phyloP scores from a whole-genome alignment of 2,113 vertebrate genomes.

The Cyrtonyx montezumae region DNA sequence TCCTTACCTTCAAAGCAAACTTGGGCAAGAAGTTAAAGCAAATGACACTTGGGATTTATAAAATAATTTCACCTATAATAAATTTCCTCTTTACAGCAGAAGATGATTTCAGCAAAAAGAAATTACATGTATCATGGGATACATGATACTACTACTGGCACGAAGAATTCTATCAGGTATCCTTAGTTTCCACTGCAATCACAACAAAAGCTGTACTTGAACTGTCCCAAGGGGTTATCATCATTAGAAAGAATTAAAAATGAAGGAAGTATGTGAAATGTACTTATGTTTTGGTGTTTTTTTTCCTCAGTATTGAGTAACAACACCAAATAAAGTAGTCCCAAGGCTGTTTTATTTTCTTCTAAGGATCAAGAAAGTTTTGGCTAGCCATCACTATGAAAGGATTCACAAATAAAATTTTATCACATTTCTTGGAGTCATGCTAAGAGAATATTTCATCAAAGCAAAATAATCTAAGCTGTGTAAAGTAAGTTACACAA shows the following conservation, averaged over 20 bases:
- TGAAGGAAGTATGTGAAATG: not conserved
- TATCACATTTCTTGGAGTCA: not conserved
- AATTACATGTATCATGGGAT: constrained; percentile 16
- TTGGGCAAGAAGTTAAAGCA: constrained; percentile 14
- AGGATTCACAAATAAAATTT: not conserved
- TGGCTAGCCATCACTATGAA: not conserved
- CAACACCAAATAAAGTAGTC: not conserved
- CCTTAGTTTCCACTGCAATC: not conserved
- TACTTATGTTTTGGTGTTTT: not conserved
- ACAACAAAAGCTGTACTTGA: not conserved
- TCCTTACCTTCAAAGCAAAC: constrained; percentile 40
- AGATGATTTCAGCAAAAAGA: constrained; percentile 13
- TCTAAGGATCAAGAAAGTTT: not conserved
- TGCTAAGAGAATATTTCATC: not conserved
- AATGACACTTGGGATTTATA: constrained; percentile 39
- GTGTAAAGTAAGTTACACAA: not conserved
- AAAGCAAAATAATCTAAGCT: not conserved
- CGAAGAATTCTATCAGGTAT: not conserved
- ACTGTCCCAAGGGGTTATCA: not conserved
- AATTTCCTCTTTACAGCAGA: not conserved
- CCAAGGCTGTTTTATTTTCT: not conserved
- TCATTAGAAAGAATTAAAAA: not conserved
- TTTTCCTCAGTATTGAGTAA: not conserved
- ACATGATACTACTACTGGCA: not conserved
- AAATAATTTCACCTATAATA: constrained; percentile 50